Percentiles rank a stretch among this genome's conserved stretches.
Conservation (phyloP, 2,797 vertebrate genomes). For the Enteromius treurensis region DNA sequence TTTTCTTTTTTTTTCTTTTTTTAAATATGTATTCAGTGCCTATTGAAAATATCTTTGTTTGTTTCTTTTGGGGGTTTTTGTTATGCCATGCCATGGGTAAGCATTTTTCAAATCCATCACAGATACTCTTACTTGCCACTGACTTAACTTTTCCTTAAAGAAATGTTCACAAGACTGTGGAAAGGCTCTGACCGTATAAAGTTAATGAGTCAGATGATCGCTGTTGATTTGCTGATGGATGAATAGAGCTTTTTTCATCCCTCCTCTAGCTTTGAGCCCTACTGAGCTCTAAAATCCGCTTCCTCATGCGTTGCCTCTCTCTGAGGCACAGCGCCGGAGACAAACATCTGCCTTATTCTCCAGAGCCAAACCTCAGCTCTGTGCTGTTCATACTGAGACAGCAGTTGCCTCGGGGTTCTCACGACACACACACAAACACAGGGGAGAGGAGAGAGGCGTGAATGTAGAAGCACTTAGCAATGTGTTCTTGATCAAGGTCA, state of each 20-base stretch:
- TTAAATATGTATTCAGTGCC: neutral
- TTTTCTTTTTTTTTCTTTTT: too few relatives aligned
- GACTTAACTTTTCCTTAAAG: neutral
- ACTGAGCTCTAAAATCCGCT: constrained; percentile 50
- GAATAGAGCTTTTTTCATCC: constrained; percentile 37
- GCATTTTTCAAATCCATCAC: neutral
- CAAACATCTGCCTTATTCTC: constrained; percentile 54
- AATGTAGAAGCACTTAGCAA: constrained; percentile 30
- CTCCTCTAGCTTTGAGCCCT: constrained; percentile 44
- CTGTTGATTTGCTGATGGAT: constrained; percentile 47
- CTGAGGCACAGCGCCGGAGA: constrained; percentile 49
- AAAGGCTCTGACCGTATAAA: constrained; percentile 12
- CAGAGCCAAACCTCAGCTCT: constrained; percentile 51
- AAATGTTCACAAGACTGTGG: constrained; percentile 23
- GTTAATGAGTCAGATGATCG: constrained; percentile 47
- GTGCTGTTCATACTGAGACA: constrained; percentile 46
- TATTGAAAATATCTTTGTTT: neutral
- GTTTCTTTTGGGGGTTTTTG: neutral
- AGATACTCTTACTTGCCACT: neutral
- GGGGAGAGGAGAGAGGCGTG: constrained; percentile 30
- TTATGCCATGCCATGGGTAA: neutral
- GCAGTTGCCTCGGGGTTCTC: constrained; percentile 29
- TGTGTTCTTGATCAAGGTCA: constrained; percentile 48
- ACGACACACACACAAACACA: constrained; percentile 38
- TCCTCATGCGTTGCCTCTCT: constrained; percentile 48